Evolutionary conservation across 2,888 invertebrate species (phyloP).

Genomic region (Papilio gigon): DNA sequence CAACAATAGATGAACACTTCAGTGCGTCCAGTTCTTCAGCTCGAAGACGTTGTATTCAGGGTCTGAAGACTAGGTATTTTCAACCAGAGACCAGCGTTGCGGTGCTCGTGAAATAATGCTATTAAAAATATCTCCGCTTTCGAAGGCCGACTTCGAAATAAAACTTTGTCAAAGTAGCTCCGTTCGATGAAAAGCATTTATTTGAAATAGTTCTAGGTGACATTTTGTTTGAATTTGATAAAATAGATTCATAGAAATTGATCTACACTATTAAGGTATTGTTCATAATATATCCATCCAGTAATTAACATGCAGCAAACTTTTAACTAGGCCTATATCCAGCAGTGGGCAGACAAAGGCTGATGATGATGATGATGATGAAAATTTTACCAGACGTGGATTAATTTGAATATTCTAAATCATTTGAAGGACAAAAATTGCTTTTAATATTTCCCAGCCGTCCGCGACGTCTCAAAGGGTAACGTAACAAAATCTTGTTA

Average conservation of each 20-base stretch:
- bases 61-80: conserved; percentile 35
- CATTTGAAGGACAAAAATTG: conserved; percentile 50
- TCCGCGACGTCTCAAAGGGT: conserved; percentile 66
- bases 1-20: conserved; percentile 47
- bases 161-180: conserved; percentile 28
- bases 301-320: conserved; percentile 22
- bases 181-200: conserved; percentile 44
- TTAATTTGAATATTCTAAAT: conserved; percentile 43
- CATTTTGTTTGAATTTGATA: too few relatives aligned
- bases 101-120: conserved; percentile 60
- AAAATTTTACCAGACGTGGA: too few relatives aligned
- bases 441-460: conserved; percentile 64
- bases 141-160: conserved; percentile 47
- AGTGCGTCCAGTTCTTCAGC: neutral
- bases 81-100: conserved; percentile 36
- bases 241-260: too few relatives aligned
- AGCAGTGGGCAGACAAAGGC: too few relatives aligned
- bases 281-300: too few relatives aligned
- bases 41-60: neutral
- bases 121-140: conserved; percentile 73
- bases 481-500: conserved; percentile 72
- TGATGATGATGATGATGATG: too few relatives aligned
- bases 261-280: too few relatives aligned
- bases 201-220: neutral
- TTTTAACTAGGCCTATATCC: too few relatives aligned